Evolutionary conservation across 2,888 invertebrate species (phyloP), one percentile per base, ranked within the genome.

Genomic region (Archips crataeganus): DNA sequence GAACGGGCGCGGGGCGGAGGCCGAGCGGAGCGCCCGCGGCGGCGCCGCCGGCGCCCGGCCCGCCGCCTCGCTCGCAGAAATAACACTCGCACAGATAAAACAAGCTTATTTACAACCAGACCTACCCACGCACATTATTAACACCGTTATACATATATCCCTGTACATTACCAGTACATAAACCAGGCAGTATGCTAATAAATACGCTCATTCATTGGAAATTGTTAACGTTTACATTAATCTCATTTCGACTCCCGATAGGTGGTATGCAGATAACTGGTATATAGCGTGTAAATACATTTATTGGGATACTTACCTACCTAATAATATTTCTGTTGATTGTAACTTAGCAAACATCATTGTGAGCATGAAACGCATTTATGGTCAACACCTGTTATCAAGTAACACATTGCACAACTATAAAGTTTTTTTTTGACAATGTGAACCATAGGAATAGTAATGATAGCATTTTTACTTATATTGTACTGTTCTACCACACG

Each of bases 61-160:
- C 70, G 77, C 77, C 75, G 67, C 74, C 72, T 81, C 81, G 77
- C 81, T 75, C 78, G 79, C 80, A 81, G 82, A 81, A 84, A 85
- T 85, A 85, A 85, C 84, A 82, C 82, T 77, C 77, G 67, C 78
- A 78, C 78, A 74, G 84, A 90, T 88, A 89, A 88, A 87, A 85
- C 86, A 85, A 80, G 81, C 84, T 84, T 87, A 84, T 81, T 82
- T 83, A 82, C 80, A 78, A 79, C 76, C 75, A 66, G 71, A 77
- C 74, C 74, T 72, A 71, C 69, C 68, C 71, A 74, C 77, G 63
- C 76, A 76, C 72, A 62, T 70, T 62, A 59, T 61, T 60, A 32
- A 68, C 60, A 68, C 42, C 74, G 57, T 57, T 39, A 51, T 23
- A 23, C 23, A 23, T 23, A 23, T 23, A 51, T 65, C 32, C 60